A percentile compares a stretch with the other conserved stretches of the same genome.
Conservation (phyloP, 2,888 invertebrate genomes). For the Acleris holmiana region DNA sequence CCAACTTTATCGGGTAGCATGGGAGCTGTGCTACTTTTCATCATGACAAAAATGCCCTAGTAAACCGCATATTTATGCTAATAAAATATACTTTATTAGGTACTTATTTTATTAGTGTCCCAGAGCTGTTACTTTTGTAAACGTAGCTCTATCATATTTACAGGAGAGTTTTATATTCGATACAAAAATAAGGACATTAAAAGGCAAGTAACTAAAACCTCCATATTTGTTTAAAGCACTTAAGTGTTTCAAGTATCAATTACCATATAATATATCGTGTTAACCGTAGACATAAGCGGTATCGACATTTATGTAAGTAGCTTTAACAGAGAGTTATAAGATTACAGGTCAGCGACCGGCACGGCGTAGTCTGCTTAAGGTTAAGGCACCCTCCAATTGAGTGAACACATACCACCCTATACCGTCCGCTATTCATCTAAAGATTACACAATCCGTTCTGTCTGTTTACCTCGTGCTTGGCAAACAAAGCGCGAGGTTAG, state of each 20-base stretch:
- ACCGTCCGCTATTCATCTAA: constrained; percentile 4
- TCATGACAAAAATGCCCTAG: neutral
- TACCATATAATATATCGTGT: neutral
- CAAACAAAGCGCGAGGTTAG: constrained; percentile 9
- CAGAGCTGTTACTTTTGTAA: too few species aligned
- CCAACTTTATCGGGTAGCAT: constrained; percentile 7
- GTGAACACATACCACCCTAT: neutral
- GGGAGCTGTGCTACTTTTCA: neutral
- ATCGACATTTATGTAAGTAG: constrained; percentile 25
- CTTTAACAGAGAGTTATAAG: constrained; percentile 17
- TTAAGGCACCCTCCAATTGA: constrained; percentile 1
- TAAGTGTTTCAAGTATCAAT: neutral
- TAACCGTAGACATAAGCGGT: neutral
- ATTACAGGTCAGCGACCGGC: constrained; percentile 29
- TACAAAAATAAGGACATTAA: too few species aligned
- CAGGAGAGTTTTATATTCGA: too few species aligned
- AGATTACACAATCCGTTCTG: constrained; percentile 8
- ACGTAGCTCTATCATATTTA: too few species aligned
- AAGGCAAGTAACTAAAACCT: too few species aligned
- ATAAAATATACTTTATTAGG: too few species aligned
- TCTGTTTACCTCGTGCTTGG: constrained; percentile 3
- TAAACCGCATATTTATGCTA: neutral
- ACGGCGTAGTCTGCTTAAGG: constrained; percentile 13
- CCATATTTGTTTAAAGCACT: too few species aligned
- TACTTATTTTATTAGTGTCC: too few species aligned